Percentiles rank a stretch among this genome's conserved stretches.
Conservation (phyloP, 2,888 invertebrate genomes). For the Baronia brevicornis region DNA sequence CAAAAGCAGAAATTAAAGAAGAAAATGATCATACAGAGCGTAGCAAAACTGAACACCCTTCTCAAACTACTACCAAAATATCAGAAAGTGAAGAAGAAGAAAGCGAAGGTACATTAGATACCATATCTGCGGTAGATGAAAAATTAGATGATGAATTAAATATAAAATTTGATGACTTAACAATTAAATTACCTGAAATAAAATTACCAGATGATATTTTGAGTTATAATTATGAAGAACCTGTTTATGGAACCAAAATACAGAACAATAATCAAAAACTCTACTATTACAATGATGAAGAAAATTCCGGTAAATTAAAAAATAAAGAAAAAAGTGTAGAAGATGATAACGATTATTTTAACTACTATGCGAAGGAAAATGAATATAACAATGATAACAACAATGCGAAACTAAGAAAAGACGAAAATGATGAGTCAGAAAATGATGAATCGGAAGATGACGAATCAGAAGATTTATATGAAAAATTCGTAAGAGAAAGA, state of each 20-base stretch:
- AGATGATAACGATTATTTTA: slow-evolving; percentile 22
- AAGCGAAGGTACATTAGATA: slow-evolving; percentile 38
- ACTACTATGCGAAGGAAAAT: slow-evolving; percentile 26
- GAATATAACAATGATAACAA: slow-evolving; percentile 18
- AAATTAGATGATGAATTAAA: slow-evolving; percentile 55
- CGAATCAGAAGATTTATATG: slow-evolving; percentile 54
- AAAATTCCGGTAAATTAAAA: slow-evolving; percentile 22
- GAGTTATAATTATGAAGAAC: slow-evolving; percentile 40
- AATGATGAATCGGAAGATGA: slow-evolving; percentile 30
- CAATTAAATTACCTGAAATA: slow-evolving; percentile 64
- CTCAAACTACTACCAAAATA: slow-evolving; percentile 19
- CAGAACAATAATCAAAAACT: slow-evolving; percentile 25
- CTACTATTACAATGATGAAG: slow-evolving; percentile 34
- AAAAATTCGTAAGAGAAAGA: slow-evolving; percentile 64
- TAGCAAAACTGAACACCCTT: slow-evolving; percentile 13
- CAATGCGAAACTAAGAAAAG: slow-evolving; percentile 16
- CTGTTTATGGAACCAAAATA: slow-evolving; percentile 29
- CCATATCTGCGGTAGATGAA: slow-evolving; percentile 33
- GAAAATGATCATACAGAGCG: slow-evolving; percentile 19
- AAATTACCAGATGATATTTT: slow-evolving; percentile 65
- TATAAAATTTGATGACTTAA: slow-evolving; percentile 54
- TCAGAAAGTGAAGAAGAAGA: slow-evolving; percentile 23
- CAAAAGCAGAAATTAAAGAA: slow-evolving; percentile 27
- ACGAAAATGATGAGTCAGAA: slow-evolving; percentile 20
- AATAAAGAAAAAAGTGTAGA: slow-evolving; percentile 15